phyloP scores from a whole-genome alignment of 1,140 invertebrate genomes.

The Zaprionus nigranus region DNA sequence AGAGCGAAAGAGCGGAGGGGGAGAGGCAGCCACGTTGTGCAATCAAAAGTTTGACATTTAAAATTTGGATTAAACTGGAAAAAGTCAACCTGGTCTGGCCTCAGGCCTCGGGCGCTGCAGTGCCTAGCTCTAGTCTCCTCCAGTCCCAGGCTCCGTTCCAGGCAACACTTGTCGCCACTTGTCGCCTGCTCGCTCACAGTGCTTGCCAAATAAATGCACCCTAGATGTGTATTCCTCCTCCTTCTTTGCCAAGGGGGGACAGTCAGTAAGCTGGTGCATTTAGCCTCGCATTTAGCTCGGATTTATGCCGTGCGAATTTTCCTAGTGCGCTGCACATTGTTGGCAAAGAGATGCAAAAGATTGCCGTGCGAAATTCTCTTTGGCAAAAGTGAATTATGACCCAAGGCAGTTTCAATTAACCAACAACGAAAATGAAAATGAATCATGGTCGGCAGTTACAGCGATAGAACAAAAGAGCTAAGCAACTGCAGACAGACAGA shows the following conservation, averaged over 20 bases:
- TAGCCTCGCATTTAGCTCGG: slow-evolving; percentile 44
- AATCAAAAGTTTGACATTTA: slow-evolving; percentile 66
- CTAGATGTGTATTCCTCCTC: slow-evolving; percentile 25
- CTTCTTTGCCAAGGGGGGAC: not conserved
- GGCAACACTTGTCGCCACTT: slow-evolving; percentile 9
- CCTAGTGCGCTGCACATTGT: slow-evolving; percentile 32
- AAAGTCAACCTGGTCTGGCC: not conserved
- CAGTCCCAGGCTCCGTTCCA: slow-evolving; percentile 9
- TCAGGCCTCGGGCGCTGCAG: not conserved
- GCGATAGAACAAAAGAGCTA: slow-evolving; percentile 41
- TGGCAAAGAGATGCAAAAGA: slow-evolving; percentile 32
- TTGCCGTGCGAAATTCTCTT: slow-evolving; percentile 58
- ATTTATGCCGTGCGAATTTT: slow-evolving; percentile 68
- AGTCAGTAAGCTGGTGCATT: slow-evolving; percentile 52
- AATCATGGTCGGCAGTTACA: slow-evolving; percentile 52
- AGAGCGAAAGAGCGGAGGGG: no score
- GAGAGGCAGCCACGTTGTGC: slow-evolving; percentile 30
- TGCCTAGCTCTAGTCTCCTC: not conserved
- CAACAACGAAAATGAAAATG: slow-evolving; percentile 44
- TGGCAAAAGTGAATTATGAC: slow-evolving; percentile 22
- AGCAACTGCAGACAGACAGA: not conserved
- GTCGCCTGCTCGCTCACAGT: not conserved
- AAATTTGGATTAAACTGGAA: slow-evolving; percentile 29
- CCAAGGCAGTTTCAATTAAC: slow-evolving; percentile 66
- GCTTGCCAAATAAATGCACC: slow-evolving; percentile 36